These are phyloP conservation scores for Leptatherina wallacei DNA, from an alignment of 2,797 vertebrate species.

Conservation along the genomic window DNA sequence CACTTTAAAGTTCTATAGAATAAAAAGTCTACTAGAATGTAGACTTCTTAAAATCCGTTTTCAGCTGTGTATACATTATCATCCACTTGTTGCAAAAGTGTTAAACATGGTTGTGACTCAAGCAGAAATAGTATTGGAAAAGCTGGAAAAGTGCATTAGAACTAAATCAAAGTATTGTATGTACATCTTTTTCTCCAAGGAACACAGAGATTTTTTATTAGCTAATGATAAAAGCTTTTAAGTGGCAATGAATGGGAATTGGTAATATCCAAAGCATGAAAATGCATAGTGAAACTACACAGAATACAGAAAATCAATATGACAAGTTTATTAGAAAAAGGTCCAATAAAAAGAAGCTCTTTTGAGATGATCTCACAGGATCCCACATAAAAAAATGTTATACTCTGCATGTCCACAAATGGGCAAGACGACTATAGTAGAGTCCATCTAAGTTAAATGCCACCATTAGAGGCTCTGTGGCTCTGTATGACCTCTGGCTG, in stretches of 20 bases:
- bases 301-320: not conserved
- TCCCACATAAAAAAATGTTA: not conserved
- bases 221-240: not conserved
- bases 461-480: not conserved
- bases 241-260: no score
- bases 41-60: not conserved
- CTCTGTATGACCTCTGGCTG: not conserved
- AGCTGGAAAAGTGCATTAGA: not conserved
- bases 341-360: not conserved
- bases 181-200: no score
- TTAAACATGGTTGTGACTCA: not conserved
- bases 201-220: not conserved
- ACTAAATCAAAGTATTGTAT: no score
- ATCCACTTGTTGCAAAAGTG: not conserved
- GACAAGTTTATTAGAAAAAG: not conserved
- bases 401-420: not conserved
- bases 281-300: not conserved
- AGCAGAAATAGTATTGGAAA: not conserved
- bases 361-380: not conserved
- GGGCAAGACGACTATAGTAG: not conserved
- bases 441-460: not conserved
- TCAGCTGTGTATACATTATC: not conserved
- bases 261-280: not conserved
- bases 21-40: no score
- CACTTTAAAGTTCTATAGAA: no score